Conservation (phyloP, 2,113 vertebrate species). For the Tenebrosternarchus preto region DNA sequence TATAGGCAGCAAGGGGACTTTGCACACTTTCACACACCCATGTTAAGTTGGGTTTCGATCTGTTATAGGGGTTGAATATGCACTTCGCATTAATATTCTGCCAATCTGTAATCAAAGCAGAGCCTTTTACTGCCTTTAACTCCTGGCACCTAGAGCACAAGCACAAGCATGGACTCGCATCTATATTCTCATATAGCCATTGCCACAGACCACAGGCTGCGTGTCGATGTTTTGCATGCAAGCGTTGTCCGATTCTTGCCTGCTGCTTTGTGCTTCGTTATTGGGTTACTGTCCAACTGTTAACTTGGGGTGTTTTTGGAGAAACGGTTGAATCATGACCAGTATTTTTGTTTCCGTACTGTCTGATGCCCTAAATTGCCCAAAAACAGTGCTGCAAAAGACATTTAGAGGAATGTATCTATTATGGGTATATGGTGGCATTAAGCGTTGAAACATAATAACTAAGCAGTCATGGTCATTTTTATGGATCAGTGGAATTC, state of each 20-base stretch:
- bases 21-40: constrained; percentile 19
- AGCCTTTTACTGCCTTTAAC: constrained; percentile 12
- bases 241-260: constrained; percentile 34
- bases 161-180: neutral
- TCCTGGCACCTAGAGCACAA: constrained; percentile 38
- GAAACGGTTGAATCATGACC: neutral
- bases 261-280: constrained; percentile 40
- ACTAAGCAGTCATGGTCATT: constrained; percentile 24
- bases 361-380: constrained; percentile 26
- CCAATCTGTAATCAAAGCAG: constrained; percentile 26
- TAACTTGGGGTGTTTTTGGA: constrained; percentile 19
- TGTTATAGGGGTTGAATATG: constrained; percentile 18
- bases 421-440: constrained; percentile 18
- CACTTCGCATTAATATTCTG: constrained; percentile 7
- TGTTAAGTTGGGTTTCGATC: constrained; percentile 17
- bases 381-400: neutral
- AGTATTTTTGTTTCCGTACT: constrained; percentile 12
- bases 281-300: constrained; percentile 29
- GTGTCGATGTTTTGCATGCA: constrained; percentile 10
- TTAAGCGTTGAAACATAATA: constrained; percentile 4
- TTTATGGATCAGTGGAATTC: constrained; percentile 30
- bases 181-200: constrained; percentile 22
- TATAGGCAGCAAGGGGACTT: constrained; percentile 22
- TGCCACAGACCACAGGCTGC: constrained; percentile 38
- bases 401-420: neutral